phyloP scores from a whole-genome alignment of 2,888 invertebrate species.

The Cephalotes varians region DNA sequence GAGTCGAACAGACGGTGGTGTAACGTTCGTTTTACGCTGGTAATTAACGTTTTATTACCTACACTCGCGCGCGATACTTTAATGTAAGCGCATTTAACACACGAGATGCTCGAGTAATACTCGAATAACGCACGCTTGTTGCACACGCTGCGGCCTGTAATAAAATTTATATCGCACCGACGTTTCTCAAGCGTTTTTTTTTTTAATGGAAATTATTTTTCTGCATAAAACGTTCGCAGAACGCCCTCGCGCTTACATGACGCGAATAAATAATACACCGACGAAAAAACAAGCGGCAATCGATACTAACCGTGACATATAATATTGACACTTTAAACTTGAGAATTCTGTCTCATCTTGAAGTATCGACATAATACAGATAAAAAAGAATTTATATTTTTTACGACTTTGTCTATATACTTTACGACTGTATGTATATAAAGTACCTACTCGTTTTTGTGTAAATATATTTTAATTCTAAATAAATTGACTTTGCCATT shows the following conservation, averaged over 20 bases:
- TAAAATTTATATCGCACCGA: slow-evolving; percentile 44
- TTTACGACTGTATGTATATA: background rate
- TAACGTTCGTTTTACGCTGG: slow-evolving; percentile 5
- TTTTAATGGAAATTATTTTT: slow-evolving; percentile 25
- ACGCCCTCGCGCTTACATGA: slow-evolving; percentile 8
- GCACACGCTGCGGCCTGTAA: slow-evolving; percentile 24
- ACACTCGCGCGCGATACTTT: slow-evolving; percentile 14
- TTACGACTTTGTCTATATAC: background rate
- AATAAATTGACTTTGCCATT: background rate
- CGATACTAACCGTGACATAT: slow-evolving; percentile 7
- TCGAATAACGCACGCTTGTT: slow-evolving; percentile 43
- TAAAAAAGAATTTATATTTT: background rate
- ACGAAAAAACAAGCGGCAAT: background rate
- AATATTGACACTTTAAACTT: slow-evolving; percentile 1
- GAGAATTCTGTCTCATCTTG: background rate
- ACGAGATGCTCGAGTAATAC: slow-evolving; percentile 29
- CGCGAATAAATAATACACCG: slow-evolving; percentile 22
- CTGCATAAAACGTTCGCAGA: slow-evolving; percentile 21
- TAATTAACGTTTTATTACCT: slow-evolving; percentile 47
- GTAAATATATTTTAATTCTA: background rate
- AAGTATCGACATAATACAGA: background rate
- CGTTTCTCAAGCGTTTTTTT: slow-evolving; percentile 6
- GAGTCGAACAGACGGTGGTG: slow-evolving; percentile 1
- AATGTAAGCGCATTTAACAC: slow-evolving; percentile 30
- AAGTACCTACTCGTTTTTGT: background rate